Evolutionary conservation across 2,113 vertebrate genomes (phyloP), one percentile per base, ranked within the genome.

Genomic region (Bubo scandiacus): DNA sequence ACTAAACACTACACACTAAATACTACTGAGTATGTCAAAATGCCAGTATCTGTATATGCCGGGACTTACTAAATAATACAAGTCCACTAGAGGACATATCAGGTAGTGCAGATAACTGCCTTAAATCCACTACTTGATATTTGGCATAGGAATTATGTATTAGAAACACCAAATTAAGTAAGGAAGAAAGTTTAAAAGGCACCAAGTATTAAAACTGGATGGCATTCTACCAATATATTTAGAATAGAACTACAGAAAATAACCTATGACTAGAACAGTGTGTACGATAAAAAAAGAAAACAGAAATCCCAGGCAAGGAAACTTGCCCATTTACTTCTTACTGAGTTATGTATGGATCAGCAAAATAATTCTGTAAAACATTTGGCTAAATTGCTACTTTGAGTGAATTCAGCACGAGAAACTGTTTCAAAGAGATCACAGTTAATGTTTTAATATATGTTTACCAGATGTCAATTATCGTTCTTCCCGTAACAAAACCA

Each of bases 381-480:
- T 80, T 57, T 73, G 63, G 71, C 62, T 90, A 68, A 93, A 93
- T 73, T 77, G 43, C 82, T 73, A 57, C 71, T 82, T 75, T 29
- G 42, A 81, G 19, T 59, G 26, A 95, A 85, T 72, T 67, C 78
- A 79, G 51, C 5, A 0, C 47, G 74, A 81, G n/a, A 74, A 90
- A 87, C 62, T 71, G 32, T 81, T 93, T 91, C 78, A 79, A 84
- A 91, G 5, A 63, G n/a, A 95, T 85, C 78, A 71, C 11, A 65
- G 32, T 52, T 80, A 38, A 68, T 75, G 40, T 80, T 72, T 93
- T 65, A 93, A 80, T 81, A 70, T 36, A 79, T 49, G 54, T 77
- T 93, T 83, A 85, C 71, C 88, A 90, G 74, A 88, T 88, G 71
- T 36, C n/a, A n/a, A n/a, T n/a, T n/a, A n/a, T n/a, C n/a, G n/a